Evolutionary conservation across 2,797 vertebrate species (phyloP).

Genomic region (Macropus fuliginosus): DNA sequence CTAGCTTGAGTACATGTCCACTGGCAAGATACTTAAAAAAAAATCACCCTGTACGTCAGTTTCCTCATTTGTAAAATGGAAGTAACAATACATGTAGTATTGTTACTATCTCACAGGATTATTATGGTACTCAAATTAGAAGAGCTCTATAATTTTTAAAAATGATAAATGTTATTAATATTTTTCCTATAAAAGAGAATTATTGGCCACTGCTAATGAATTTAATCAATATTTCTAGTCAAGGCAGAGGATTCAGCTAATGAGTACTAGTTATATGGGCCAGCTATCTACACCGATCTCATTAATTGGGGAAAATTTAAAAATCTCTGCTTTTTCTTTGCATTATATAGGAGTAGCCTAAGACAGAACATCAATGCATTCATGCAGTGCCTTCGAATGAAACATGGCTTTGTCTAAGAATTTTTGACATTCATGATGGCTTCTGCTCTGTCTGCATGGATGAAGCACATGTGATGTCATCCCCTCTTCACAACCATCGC

Average conservation of each 20-base stretch:
- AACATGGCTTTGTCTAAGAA: not conserved
- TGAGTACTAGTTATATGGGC: not conserved
- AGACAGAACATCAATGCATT: not conserved
- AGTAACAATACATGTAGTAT: not conserved
- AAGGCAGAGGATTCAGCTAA: not conserved
- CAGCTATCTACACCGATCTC: not conserved
- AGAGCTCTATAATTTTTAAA: not conserved
- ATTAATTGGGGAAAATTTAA: not conserved
- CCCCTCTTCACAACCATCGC: not conserved
- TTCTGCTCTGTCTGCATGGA: not conserved
- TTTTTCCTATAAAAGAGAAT: not conserved
- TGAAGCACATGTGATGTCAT: not conserved
- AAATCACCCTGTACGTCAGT: not conserved
- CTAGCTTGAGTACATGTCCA: not conserved
- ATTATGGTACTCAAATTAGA: not conserved
- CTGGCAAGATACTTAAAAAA: not conserved
- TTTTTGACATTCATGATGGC: not conserved
- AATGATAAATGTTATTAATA: not conserved
- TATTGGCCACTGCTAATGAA: not conserved
- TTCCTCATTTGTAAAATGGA: not conserved
- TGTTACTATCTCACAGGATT: not conserved
- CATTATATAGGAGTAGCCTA: not conserved
- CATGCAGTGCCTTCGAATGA: not conserved
- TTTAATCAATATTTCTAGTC: not conserved
- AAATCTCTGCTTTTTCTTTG: not conserved